Conservation (phyloP, 2,888 invertebrate genomes). For the Drosophila ochracea region DNA sequence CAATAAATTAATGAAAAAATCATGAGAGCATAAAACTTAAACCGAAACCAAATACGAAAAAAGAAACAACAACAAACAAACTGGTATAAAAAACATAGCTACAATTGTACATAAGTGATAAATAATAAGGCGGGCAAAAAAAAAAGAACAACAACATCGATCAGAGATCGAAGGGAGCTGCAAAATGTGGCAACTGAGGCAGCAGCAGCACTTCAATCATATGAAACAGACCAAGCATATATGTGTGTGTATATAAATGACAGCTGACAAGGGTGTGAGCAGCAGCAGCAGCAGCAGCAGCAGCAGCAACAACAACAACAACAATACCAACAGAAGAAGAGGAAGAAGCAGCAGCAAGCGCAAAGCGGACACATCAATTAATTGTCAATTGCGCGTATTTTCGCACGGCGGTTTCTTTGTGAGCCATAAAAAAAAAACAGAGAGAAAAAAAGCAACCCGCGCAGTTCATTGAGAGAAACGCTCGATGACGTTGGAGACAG, state of each 20-base stretch:
- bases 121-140: constrained; percentile 66
- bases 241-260: constrained; percentile 57
- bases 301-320: constrained; percentile 30
- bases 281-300: constrained; percentile 41
- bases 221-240: constrained; percentile 39
- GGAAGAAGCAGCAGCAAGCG: constrained; percentile 37
- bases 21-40: constrained; percentile 70
- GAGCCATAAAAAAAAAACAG: constrained; percentile 33
- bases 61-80: constrained; percentile 27
- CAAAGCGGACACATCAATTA: constrained; percentile 81
- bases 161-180: constrained; percentile 50
- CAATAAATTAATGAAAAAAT: constrained; percentile 76
- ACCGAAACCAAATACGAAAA: constrained; percentile 52
- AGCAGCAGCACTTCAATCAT: constrained; percentile 70
- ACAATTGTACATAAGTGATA: constrained; percentile 75
- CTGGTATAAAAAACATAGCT: constrained; percentile 24
- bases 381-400: constrained; percentile 81
- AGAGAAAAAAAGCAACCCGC: constrained; percentile 31
- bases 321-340: background rate
- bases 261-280: constrained; percentile 81
- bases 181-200: constrained; percentile 35
- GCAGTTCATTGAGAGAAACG: constrained; percentile 69
- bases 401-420: constrained; percentile 80
- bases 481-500: constrained; percentile 34
- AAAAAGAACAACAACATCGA: constrained; percentile 30